Evolutionary conservation across 2,888 invertebrate genomes (phyloP), one percentile per base, ranked within the genome.

Genomic region (Erynnis tages): DNA sequence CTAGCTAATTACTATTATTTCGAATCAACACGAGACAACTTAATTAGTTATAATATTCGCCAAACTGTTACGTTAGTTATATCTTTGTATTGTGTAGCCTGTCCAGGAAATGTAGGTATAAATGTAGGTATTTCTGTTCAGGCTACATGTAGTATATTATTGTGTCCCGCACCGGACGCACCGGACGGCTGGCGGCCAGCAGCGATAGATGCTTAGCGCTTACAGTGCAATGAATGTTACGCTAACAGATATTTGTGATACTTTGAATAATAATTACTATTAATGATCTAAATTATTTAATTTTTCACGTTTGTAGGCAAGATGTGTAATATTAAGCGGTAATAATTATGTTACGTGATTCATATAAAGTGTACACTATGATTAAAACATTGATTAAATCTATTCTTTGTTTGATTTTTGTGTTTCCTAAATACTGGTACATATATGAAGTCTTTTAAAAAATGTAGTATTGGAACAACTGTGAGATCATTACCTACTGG

Each of bases 281-380:
- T 82, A 85, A 82, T 79, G 71, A 86, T 82, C 82, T 88, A 89
- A 88, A 87, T 89, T 89, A 89, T 89, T 87, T 86, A 86, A 86
- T 87, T 87, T 88, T 89, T 87, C 87, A 88, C 86, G 79, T 86
- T 86, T 84, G 82, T 85, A 85, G 86, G 79, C 76, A 73, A 79
- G 73, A n/a, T n/a, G n/a, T 69, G 63, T 78, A 81, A 78, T 68
- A 67, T 55, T 84, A 86, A 83, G 81, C 73, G 75, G 79, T 78
- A 73, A 71, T 69, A 69, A 69, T 67, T 79, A 78, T 75, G 73
- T 81, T 83, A 82, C 72, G 73, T 80, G 72, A 77, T 80, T 73
- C 74, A 71, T 82, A 76, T 79, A 73, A 78, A 77, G 64, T 81
- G 78, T 85, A 84, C 79, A 79, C 73, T 62, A 63, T 76, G 68